Base-by-base conservation (phyloP, 2,113 vertebrate genomes). In the Mugil cephalus region DNA sequence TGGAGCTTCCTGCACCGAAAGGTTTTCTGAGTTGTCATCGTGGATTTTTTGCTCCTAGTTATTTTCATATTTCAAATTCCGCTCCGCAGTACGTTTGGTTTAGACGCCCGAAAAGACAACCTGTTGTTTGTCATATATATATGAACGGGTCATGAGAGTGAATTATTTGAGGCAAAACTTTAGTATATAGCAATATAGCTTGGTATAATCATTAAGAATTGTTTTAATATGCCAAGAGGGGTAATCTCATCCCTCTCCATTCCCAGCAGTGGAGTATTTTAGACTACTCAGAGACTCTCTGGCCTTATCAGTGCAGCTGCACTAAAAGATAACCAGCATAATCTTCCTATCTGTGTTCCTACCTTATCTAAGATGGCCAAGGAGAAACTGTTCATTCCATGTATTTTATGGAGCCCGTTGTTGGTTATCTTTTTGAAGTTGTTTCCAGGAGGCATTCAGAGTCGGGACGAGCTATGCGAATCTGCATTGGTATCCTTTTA, bases 391-490 rank as follows among this genome's bases (percentile, higher is more conserved):
- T 51, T 77, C 38, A 67, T 58, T 79, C 60, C 66, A 65, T 56
- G 69, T 68, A 53, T 79, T 88, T 87, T 83, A 80, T 80, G 72
- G 79, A 64, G 71, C 62, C 63, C 79, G 79, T 58, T 15, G 52
- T 63, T 66, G 42, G 67, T 82, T 85, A 82, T 83, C 80, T 86
- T 85, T 86, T 88, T 88, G 77, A 89, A 83, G 83, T 86, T 51
- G 51, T 69, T 78, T 87, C 67, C 80, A 87, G 78, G 59, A 75
- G 48, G 79, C 70, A 51, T 60, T 54, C 43, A 79, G 60, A 81
- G 54, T 68, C 17, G 47, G 68, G 56, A 43, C 36, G 48, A 69
- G 72, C 65, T 77, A 5, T 77, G 53, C 50, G 74, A 69, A 58
- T 47, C 38, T 55, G 71, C 54, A 52, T 60, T 42, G 43, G 40